Conservation (phyloP, 30 jellyfish, hydroid and myxozoan species). For the Pelagia noctiluca region DNA sequence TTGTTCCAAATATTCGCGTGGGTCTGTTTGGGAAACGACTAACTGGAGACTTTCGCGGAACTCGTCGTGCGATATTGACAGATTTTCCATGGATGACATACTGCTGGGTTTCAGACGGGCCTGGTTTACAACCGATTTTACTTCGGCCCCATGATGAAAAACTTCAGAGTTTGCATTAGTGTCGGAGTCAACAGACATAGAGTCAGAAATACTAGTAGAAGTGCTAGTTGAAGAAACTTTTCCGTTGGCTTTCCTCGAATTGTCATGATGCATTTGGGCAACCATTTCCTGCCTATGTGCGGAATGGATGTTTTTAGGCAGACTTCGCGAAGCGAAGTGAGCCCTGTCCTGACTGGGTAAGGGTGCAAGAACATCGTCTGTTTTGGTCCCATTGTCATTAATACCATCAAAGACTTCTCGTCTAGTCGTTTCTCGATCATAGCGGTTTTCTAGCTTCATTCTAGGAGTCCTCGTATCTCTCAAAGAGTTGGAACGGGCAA, state of each 20-base stretch:
- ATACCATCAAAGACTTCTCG: conserved; percentile 24
- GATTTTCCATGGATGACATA: conserved; percentile 82
- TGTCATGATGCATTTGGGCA: conserved; percentile 42
- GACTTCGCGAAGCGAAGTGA: conserved; percentile 84
- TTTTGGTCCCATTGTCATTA: conserved; percentile 20
- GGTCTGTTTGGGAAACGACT: conserved; percentile 90
- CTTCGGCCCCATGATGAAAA: not conserved
- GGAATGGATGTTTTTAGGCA: conserved; percentile 87
- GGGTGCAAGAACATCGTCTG: conserved; percentile 34
- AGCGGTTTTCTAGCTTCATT: not conserved
- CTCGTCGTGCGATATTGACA: conserved; percentile 91
- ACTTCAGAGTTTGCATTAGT: conserved; percentile 49
- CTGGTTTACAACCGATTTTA: not conserved
- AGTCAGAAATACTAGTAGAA: not conserved
- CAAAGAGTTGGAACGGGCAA: conserved; percentile 93
- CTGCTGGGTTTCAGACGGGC: conserved; percentile 68
- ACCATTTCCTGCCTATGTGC: conserved; percentile 82
- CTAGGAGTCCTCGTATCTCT: conserved; percentile 78
- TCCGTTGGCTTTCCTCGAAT: conserved; percentile 36
- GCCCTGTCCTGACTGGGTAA: conserved; percentile 86
- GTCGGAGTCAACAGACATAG: conserved; percentile 30
- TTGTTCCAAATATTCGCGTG: conserved; percentile 88
- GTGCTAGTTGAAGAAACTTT: conserved; percentile 15
- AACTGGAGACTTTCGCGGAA: conserved; percentile 87
- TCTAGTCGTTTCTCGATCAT: not conserved